Evolutionary conservation across 2,113 vertebrate genomes (phyloP), one percentile per base, ranked within the genome.

Genomic region (Calyptomena viridis): DNA sequence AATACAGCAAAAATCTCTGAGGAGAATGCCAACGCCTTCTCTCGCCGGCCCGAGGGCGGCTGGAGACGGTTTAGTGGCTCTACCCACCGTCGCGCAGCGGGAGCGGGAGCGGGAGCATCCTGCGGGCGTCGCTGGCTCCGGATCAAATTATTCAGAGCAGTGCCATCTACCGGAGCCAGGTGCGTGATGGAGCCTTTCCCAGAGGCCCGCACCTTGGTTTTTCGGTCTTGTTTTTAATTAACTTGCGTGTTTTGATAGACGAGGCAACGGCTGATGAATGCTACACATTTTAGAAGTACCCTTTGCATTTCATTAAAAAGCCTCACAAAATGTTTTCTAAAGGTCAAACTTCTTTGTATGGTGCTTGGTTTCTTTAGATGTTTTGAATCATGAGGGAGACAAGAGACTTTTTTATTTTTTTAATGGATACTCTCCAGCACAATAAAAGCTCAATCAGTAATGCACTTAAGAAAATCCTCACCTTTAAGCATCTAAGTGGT

Each of bases 111-210:
- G 8, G 21, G 16, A 55, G 62, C 47, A 5, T 24, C 35, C 50
- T 3, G 16, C 15, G 2, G 30, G 11, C 27, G 47, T 1, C 7
- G 3, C 67, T 3, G 84, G 20, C 18, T 30, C n/a, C 9, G 33
- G 33, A 78, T 69, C 78, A 31, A 66, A 55, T 21, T 23, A 11
- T 46, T 96, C 91, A 33, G 35, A 47, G 75, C 87, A 97, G 22
- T 76, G 96, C 96, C 97, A 96, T 80, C 96, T 97, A 5, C 94
- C 42, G 96, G 91, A 59, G 25, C 33, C 62, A 8, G 58, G 59
- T 8, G 52, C 19, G 6, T 9, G 20, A 17, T 3, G 14, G 12
- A 49, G 44, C 49, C 40, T 50, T 46, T 33, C 33, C 25, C 12
- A 0, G 5, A 4, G 7, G 12, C 14, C 9, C 5, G 8, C 17